Percentiles rank a stretch among this genome's conserved stretches.
These are phyloP conservation scores for Drosophila azteca DNA, from an alignment of 1,140 invertebrate genomes.

Conservation along the genomic window DNA sequence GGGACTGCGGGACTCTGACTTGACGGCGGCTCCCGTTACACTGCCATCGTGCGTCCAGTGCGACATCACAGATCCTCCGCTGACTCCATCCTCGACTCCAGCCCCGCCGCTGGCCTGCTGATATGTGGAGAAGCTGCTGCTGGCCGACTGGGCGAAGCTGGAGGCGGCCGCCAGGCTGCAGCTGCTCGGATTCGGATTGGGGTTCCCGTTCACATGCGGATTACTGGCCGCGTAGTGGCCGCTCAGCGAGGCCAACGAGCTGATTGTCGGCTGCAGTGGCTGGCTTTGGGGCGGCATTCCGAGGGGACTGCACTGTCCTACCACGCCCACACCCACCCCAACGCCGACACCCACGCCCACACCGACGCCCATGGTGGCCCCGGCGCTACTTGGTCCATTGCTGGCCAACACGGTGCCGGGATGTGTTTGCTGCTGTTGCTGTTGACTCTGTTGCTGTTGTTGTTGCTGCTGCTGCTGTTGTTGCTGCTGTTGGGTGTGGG, in stretches of 20 bases:
- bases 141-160: conserved; percentile 68
- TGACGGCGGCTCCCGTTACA: conserved; percentile 59
- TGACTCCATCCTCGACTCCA: conserved; percentile 56
- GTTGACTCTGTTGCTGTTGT: conserved; percentile 51
- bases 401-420: conserved; percentile 74
- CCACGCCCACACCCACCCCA: conserved; percentile 46
- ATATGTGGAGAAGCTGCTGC: conserved; percentile 83
- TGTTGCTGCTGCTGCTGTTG: conserved; percentile 51
- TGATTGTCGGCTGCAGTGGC: conserved; percentile 75
- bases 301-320: conserved; percentile 70
- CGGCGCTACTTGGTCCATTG: conserved; percentile 76
- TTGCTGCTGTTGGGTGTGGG: conserved; percentile 31
- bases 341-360: conserved; percentile 45
- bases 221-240: conserved; percentile 51
- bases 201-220: conserved; percentile 27
- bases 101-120: conserved; percentile 55
- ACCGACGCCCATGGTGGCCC: conserved; percentile 66
- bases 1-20: conserved; percentile 81
- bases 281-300: conserved; percentile 76
- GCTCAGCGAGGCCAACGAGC: conserved; percentile 63
- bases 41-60: conserved; percentile 57
- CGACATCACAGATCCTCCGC: conserved; percentile 37
- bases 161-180: conserved; percentile 62
- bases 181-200: conserved; percentile 56
- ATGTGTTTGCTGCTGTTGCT: conserved; percentile 62